Evolutionary conservation across 92 coral and sea anemone genomes (phyloP), one percentile per base, ranked within the genome.

Genomic region (Phenganax marumi): DNA sequence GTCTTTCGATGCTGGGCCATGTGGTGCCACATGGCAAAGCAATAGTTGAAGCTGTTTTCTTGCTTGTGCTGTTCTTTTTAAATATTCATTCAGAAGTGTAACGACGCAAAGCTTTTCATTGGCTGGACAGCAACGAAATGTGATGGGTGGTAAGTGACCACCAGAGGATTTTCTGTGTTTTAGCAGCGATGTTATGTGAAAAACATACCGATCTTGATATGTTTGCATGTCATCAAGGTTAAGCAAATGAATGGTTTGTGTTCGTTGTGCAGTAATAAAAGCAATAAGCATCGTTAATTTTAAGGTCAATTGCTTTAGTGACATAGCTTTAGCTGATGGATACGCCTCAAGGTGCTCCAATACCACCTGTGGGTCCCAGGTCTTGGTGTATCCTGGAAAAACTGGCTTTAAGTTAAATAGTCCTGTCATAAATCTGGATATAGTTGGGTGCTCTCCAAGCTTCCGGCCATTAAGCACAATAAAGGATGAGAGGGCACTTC

Each of bases 1-100:
- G 65, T 85, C 93, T 66, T 77, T 81, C 7, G 91, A 76, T 5
- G 89, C 89, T 25, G 93, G 88, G 12, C 91, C 91, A 83, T 81
- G 88, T 21, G 93, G 91, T 63, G 54, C 55, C 3, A 49, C 79
- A 83, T 90, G 85, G 68, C 93, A 90, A n/a, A 90, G 51, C 70
- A 90, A 79, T n/a, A 87, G 75, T 52, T 90, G 93, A 24, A 87
- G 75, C 55, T 63, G 33, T 63, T 84, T 90, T 19, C 91, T 71
- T 6, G 85, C 17, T 24, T 66, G 12, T 56, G 89, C 62, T 14
- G 89, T 90, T 73, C 87, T 87, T 11, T 65, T 58, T 64, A n/a
- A n/a, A n/a, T n/a, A n/a, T n/a, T n/a, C n/a, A n/a, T n/a, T n/a
- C n/a, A n/a, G n/a, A n/a, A n/a, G 33, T 61, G 51, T 60, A 52